Evolutionary conservation across 30 jellyfish, hydroid and myxozoan species (phyloP), one percentile per base, ranked within the genome.

Genomic region (Rhopilema esculentum): DNA sequence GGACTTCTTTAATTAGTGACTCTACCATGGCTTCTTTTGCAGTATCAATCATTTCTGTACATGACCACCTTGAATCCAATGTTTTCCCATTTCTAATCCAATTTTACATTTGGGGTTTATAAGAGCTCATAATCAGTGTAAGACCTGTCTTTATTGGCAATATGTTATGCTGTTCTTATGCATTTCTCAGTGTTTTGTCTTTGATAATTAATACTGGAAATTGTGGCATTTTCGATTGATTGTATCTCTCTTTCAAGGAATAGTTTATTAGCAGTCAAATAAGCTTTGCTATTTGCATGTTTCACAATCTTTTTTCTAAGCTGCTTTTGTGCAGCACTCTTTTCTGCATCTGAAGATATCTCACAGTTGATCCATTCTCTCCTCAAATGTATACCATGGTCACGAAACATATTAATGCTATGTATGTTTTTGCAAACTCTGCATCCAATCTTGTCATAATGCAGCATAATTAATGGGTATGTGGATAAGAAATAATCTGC

Each of bases 141-240:
- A 32, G 91, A 33, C 7, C 91, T 49, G 20, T 77, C 28, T 50
- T 82, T 28, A 23, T 67, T 1, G 67, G 91, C 85, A 29, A 82
- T 62, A 28, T 30, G 65, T 25, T 82, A 82, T 67, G 91, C 91
- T 82, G n/a, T n/a, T n/a, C 85, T 66, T 21, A 50, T 32, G 85
- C 53, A 82, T 28, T 51, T 66, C 28, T 82, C 91, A n/a, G 85
- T 82, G 9, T 20, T 40, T 67, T 29, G 32, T 67, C 32, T 66
- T 16, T 79, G 69, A 28, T 79, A 1, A 9, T 28, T 62, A 31
- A 53, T 51, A 52, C 53, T 26, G 1, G 75, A 23, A 51, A 76
- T 27, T 23, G 87, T 76, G 53, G 87, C 75, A 40, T 49, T 76
- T 24, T 76, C 25, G 75, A 76, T 76, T 76, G 75, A 6, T 49